These are phyloP conservation scores for Phocoena phocoena DNA, from an alignment of 2,113 vertebrate genomes.

Conservation along the genomic window DNA sequence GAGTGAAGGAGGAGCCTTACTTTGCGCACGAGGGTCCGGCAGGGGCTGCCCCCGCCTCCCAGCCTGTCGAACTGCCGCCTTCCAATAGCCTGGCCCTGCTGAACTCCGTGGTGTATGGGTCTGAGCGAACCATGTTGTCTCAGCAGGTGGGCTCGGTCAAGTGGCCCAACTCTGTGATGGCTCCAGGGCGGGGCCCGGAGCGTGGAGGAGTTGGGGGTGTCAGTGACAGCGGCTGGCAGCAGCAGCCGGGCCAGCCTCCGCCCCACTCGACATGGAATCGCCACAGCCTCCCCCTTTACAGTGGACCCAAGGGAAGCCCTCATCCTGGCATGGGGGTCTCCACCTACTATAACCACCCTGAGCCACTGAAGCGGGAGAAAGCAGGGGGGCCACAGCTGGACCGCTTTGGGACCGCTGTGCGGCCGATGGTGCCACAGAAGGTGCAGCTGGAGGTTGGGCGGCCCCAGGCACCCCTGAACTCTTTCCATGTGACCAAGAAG, in stretches of 20 bases:
- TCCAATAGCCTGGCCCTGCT: conserved; percentile 88
- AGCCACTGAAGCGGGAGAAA: conserved; percentile 90
- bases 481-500: conserved; percentile 88
- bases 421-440: conserved; percentile 87
- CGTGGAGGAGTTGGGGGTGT: conserved; percentile 79
- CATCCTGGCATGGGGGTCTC: conserved; percentile 82
- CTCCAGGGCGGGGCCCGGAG: conserved; percentile 86
- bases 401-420: conserved; percentile 87
- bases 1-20: conserved; percentile 89
- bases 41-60: conserved; percentile 81
- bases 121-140: conserved; percentile 91
- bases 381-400: conserved; percentile 85
- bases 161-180: conserved; percentile 87
- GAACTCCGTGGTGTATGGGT: conserved; percentile 92
- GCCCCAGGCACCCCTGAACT: conserved; percentile 85
- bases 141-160: conserved; percentile 90
- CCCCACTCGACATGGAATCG: conserved; percentile 87
- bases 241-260: conserved; percentile 83
- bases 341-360: conserved; percentile 85
- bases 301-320: conserved; percentile 84
- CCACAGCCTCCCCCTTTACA: conserved; percentile 86
- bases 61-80: conserved; percentile 85
- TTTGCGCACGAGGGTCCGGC: conserved; percentile 83
- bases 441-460: conserved; percentile 85
- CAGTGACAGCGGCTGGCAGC: conserved; percentile 87